A percentile compares a stretch with the other conserved stretches of the same genome.
phyloP scores from a whole-genome alignment of 2,888 invertebrate genomes.

The Drosophila meridiana region DNA sequence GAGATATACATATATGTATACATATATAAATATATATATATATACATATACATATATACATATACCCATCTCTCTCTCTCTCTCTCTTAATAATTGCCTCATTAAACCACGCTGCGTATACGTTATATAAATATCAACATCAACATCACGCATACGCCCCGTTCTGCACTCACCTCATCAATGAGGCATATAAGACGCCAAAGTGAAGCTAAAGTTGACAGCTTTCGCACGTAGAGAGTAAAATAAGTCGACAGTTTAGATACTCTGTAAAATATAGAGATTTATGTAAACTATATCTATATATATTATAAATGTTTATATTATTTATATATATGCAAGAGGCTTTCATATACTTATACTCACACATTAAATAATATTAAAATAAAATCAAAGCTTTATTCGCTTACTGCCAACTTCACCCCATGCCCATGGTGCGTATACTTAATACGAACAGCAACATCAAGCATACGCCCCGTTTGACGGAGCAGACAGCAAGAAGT shows the following conservation, averaged over 20 bases:
- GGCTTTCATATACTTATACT: too few relatives aligned
- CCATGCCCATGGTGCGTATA: not conserved
- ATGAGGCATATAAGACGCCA: not conserved
- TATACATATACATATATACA: not conserved
- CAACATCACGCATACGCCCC: not conserved
- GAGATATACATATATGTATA: not conserved
- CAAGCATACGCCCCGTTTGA: not conserved
- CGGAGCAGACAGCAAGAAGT: constrained; percentile 3
- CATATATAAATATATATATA: not conserved
- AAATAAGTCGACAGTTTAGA: not conserved
- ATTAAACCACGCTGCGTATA: not conserved
- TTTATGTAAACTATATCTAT: too few relatives aligned
- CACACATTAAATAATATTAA: too few relatives aligned
- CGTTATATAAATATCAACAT: not conserved
- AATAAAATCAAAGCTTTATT: too few relatives aligned
- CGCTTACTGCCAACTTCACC: not conserved
- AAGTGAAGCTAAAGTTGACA: not conserved
- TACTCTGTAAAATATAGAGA: not conserved
- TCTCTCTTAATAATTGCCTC: not conserved
- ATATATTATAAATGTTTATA: too few relatives aligned
- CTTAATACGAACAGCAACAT: not conserved
- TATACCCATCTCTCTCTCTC: too few relatives aligned
- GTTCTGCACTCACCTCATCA: not conserved
- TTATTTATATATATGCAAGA: too few relatives aligned
- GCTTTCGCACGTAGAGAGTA: not conserved